Conservation (phyloP, 2,113 vertebrate species). For the Ginglymostoma cirratum region DNA sequence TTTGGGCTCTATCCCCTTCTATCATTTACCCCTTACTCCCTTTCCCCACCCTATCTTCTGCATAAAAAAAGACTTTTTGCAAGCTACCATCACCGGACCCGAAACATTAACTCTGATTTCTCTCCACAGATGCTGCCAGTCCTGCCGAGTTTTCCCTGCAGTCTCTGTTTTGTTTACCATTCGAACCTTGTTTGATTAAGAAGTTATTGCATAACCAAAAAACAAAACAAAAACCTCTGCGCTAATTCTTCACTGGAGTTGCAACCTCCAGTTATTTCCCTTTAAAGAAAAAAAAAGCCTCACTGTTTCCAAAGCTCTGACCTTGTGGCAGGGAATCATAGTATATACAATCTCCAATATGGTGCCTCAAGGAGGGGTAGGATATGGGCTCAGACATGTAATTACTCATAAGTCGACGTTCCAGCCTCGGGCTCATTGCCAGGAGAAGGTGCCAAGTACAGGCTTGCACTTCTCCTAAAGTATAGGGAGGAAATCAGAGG, state of each 20-base stretch:
- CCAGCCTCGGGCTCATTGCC: background rate
- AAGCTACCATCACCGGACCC: no score
- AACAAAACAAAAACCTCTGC: background rate
- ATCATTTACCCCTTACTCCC: no score
- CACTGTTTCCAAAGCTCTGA: slow-evolving; percentile 11
- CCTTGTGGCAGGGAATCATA: background rate
- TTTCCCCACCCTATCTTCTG: no score
- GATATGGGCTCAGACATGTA: background rate
- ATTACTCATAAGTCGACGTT: background rate
- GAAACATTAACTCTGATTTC: no score
- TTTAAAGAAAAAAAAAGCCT: background rate
- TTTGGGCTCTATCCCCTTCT: no score
- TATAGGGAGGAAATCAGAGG: background rate
- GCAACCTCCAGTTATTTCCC: background rate
- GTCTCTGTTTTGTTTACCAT: background rate
- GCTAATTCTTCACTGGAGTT: background rate
- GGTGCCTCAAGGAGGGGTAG: background rate
- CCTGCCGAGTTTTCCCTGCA: no score
- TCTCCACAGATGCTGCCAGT: no score
- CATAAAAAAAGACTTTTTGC: no score
- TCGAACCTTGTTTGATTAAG: background rate
- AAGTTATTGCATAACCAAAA: background rate
- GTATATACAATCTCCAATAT: background rate
- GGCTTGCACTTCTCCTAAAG: background rate
- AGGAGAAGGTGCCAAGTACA: background rate